Conservation (phyloP, 1,140 invertebrate genomes). For the Berghia stephanieae region DNA sequence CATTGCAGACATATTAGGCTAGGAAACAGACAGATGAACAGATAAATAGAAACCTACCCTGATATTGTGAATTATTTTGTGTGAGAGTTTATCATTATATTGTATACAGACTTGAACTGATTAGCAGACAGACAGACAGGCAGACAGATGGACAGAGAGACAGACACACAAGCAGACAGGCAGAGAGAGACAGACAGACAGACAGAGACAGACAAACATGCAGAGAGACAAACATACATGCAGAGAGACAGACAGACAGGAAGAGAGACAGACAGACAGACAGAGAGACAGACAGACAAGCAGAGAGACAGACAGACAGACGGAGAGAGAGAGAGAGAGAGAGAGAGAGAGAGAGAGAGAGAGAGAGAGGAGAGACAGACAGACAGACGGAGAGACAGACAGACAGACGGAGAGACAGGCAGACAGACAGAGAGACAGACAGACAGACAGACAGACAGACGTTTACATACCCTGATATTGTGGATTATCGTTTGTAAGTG, state of each 20-base stretch:
- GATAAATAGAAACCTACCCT: not conserved
- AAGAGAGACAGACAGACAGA: too few relatives aligned
- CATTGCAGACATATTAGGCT: not conserved
- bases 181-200: too few relatives aligned
- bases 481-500: conserved; percentile 69
- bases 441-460: not conserved
- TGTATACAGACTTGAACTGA: conserved; percentile 73
- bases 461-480: conserved; percentile 55
- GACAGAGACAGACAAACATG: too few relatives aligned
- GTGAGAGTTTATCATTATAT: conserved; percentile 74
- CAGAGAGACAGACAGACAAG: too few relatives aligned
- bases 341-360: conserved; percentile 1
- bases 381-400: too few relatives aligned
- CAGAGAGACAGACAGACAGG: too few relatives aligned
- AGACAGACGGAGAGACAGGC: too few relatives aligned
- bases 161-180: too few relatives aligned
- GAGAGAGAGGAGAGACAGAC: not conserved
- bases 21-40: not conserved
- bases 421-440: not conserved
- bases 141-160: too few relatives aligned
- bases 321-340: not conserved
- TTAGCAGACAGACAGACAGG: too few relatives aligned
- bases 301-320: too few relatives aligned
- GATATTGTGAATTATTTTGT: conserved; percentile 64
- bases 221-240: too few relatives aligned